These are phyloP conservation scores for Myrmecophaga tridactyla DNA, from an alignment of 2,113 vertebrate species.

Conservation along the genomic window DNA sequence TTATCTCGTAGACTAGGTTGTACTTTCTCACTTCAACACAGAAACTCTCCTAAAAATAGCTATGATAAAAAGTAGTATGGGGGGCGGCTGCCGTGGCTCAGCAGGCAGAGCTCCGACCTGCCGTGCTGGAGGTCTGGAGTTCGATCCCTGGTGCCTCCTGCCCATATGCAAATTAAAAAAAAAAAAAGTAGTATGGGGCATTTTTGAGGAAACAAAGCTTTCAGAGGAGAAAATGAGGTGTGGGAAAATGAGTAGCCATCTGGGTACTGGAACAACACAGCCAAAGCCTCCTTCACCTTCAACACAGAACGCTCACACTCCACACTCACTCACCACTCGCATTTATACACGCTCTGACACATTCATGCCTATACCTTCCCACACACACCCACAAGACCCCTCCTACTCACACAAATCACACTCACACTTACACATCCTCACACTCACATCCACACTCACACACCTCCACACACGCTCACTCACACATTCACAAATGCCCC, in stretches of 20 bases:
- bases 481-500: background rate
- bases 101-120: too few species aligned
- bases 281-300: background rate
- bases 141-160: too few species aligned
- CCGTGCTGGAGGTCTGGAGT: too few species aligned
- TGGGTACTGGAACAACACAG: background rate
- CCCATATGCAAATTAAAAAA: too few species aligned
- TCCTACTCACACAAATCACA: background rate
- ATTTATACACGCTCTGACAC: too few species aligned
- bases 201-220: constrained; percentile 35
- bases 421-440: background rate
- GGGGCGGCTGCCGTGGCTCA: too few species aligned
- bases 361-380: too few species aligned
- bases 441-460: background rate
- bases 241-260: background rate
- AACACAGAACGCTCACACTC: background rate
- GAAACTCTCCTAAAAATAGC: constrained; percentile 14
- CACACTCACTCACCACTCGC: too few species aligned
- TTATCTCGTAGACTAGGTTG: background rate
- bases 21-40: background rate
- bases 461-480: background rate
- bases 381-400: background rate
- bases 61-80: background rate
- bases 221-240: background rate
- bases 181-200: constrained; percentile 21